Conservation (phyloP, 2,888 invertebrate genomes). For the Orthonevra nobilis region DNA sequence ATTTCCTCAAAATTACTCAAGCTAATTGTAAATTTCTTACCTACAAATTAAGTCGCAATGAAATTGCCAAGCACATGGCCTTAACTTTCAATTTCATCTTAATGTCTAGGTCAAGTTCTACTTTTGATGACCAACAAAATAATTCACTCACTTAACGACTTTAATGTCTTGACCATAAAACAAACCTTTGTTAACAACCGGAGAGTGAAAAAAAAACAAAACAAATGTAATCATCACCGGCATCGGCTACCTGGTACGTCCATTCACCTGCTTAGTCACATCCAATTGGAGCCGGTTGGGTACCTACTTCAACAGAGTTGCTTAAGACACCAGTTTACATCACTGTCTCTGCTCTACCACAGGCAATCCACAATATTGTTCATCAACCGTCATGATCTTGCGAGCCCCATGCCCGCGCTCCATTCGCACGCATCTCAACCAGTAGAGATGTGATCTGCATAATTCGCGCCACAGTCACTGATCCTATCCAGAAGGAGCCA, state of each 20-base stretch:
- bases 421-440: slow-evolving; percentile 46
- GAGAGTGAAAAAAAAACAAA: not conserved
- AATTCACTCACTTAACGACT: not conserved
- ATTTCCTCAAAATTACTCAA: too few relatives aligned
- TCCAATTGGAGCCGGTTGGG: slow-evolving; percentile 13
- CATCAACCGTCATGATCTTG: slow-evolving; percentile 15
- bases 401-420: slow-evolving; percentile 4
- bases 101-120: not conserved
- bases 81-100: not conserved
- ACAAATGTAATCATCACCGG: slow-evolving; percentile 7
- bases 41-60: too few relatives aligned
- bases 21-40: too few relatives aligned
- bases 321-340: not conserved
- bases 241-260: slow-evolving; percentile 5
- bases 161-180: not conserved
- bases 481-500: not conserved
- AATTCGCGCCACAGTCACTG: slow-evolving; percentile 34
- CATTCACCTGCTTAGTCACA: slow-evolving; percentile 13
- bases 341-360: slow-evolving; percentile 9
- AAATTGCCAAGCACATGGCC: too few relatives aligned
- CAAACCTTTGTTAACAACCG: not conserved
- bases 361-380: slow-evolving; percentile 26
- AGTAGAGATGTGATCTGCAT: slow-evolving; percentile 58
- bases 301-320: not conserved
- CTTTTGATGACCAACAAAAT: not conserved